Conservation (phyloP, 2,797 vertebrate species). For the Xenopus petersii region DNA sequence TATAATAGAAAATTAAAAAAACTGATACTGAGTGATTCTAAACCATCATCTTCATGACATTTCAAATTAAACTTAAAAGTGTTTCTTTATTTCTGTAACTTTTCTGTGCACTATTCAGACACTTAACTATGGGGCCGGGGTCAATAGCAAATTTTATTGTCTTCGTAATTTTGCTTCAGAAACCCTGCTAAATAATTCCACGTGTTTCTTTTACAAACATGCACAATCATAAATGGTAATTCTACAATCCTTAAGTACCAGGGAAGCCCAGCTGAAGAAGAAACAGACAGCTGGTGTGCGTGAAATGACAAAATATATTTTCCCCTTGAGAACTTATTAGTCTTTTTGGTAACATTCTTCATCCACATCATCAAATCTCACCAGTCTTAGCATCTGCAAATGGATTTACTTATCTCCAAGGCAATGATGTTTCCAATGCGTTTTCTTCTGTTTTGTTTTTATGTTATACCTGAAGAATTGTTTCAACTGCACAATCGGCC, state of each 20-base stretch:
- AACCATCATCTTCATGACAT: too few relatives aligned
- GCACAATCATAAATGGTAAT: conserved; percentile 6
- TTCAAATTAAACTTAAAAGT: too few relatives aligned
- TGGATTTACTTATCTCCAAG: conserved; percentile 35
- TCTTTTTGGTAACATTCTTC: conserved; percentile 36
- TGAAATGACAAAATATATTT: conserved; percentile 42
- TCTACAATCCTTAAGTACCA: conserved; percentile 16
- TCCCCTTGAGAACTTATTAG: conserved; percentile 42
- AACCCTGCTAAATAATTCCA: conserved; percentile 8
- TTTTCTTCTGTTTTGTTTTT: not conserved
- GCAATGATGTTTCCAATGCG: conserved; percentile 19
- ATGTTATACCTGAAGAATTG: not conserved
- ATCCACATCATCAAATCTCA: conserved; percentile 32
- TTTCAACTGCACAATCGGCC: conserved; percentile 17
- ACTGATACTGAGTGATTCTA: too few relatives aligned
- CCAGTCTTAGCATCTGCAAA: conserved; percentile 27
- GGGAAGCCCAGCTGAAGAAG: conserved; percentile 8
- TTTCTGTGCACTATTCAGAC: not conserved
- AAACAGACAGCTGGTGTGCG: conserved; percentile 35
- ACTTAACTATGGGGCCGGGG: not conserved
- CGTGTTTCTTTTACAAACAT: conserved; percentile 1
- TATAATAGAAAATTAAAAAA: too few relatives aligned
- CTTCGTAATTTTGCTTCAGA: conserved; percentile 5
- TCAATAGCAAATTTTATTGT: not conserved
- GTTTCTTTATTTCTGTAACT: too few relatives aligned